Evolutionary conservation across 2,113 vertebrate genomes (phyloP).

Genomic region (Formicarius rufipectus): DNA sequence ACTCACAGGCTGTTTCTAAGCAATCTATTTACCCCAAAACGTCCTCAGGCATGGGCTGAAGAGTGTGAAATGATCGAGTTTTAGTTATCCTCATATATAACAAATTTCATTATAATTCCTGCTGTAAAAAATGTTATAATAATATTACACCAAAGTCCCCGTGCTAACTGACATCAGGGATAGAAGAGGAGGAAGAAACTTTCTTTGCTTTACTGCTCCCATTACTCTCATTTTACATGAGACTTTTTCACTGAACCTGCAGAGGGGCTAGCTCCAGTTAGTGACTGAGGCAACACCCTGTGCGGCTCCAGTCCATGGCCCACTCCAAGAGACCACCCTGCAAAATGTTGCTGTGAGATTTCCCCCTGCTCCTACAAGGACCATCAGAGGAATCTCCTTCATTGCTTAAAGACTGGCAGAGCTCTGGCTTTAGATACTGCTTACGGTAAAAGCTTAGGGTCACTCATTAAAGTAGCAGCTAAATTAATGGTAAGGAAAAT

Average conservation of each 20-base stretch:
- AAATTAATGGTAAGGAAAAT: constrained; percentile 34
- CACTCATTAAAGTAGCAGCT: constrained; percentile 7
- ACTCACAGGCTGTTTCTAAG: constrained; percentile 77
- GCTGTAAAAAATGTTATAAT: constrained; percentile 76
- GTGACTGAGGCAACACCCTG: not conserved
- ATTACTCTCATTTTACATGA: constrained; percentile 16
- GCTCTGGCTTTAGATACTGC: not conserved
- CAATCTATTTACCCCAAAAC: constrained; percentile 81
- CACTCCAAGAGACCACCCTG: accelerated
- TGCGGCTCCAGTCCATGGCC: not conserved
- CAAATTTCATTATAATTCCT: constrained; percentile 79
- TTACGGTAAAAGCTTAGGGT: constrained; percentile 7
- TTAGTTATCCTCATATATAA: constrained; percentile 80
- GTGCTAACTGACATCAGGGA: constrained; percentile 38
- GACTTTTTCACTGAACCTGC: not conserved
- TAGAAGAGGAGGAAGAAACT: constrained; percentile 37
- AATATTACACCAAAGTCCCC: constrained; percentile 61
- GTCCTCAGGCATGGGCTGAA: constrained; percentile 76
- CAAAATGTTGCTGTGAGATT: not conserved
- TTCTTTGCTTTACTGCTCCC: constrained; percentile 29
- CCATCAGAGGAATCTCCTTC: not conserved
- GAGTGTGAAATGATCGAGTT: constrained; percentile 79
- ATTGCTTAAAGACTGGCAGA: not conserved
- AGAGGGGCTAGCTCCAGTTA: not conserved
- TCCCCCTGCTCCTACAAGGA: not conserved